Base-by-base conservation (phyloP, 2,888 invertebrate species). In the Crioceris asparagi region DNA sequence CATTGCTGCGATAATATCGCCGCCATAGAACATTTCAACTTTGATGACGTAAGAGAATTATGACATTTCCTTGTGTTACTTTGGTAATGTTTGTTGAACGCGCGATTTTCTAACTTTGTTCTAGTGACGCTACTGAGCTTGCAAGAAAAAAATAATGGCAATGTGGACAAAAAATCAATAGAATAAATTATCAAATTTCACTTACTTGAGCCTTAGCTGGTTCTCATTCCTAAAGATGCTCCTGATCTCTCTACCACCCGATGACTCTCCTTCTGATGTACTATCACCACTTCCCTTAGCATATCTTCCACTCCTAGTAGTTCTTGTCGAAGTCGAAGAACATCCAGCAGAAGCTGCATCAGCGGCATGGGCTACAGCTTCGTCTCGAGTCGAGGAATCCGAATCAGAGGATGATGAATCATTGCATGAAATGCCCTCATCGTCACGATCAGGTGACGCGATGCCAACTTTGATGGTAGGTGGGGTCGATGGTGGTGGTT, bases 171-270 rank as follows among this genome's bases (percentile, higher is more conserved):
- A 21, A 10, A 21, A 10, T 21, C 21, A 10, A 21, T 7, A 7
- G 21, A 21, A 7, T 21, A 6, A 7, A 10, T 23, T 47, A 40
- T 40, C 38, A 50, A 50, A 18, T 16, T 51, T 41, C 43, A 69
- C 70, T 70, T 62, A 71, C 71, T 67, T 70, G 58, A 69, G 62
- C 41, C 57, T 62, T 41, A 67, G 61, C 39, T 52, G 56, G 27
- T 56, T 52, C 32, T 53, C 54, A 29, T 66, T 67, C 45, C 65
- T 65, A 43, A 74, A 75, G 51, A 77, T 77, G 35, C 69, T 73
- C 2, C 72, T 67, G 45, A 78, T 72, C 57, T 79, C 78, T 1
- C 75, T 64, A 1, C 75, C 75, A 16, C 77, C 77, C 34, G 75
- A 77, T 45, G 77, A 77, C 50, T 77, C 77, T 1, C 74, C 75